Base-by-base conservation (phyloP, 2,888 invertebrate species). In the Clanis bilineata region DNA sequence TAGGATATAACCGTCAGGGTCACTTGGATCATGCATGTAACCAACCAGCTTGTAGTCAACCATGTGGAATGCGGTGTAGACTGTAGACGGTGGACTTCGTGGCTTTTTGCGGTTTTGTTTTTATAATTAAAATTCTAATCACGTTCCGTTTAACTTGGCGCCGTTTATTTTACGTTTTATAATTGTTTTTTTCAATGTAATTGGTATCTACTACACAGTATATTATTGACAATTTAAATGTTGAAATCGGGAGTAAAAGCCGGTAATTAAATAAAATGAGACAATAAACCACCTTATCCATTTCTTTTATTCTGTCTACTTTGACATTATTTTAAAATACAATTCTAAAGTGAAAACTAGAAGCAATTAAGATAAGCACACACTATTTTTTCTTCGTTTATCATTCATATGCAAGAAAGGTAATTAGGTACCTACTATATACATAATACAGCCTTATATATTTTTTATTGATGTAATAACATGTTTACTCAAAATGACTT, bases 321-420 rank as follows among this genome's bases (percentile, higher is more conserved):
- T n/a, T n/a, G 28, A 28, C 25, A 21, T 54, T 54, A 10, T 54
- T 32, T 32, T 18, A 21, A 41, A 15, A 3, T n/a, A 21, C 32
- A 18, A 21, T 57, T 57, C 12, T 32, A 21, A 1, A 59, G 22
- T 38, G 45, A 45, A 45, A 44, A 56, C 28, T 25, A 38, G 43
- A 39, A 56, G 45, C 45, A 38, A 23, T 56, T 56, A 56, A 60
- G 60, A 56, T 59, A 51, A 59, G 51, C 32, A 47, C 41, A 54
- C 12, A 39, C 43, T 15, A 43, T 18, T 39, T 23, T 25, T 28
- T 47, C n/a, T 28, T 32, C 28, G 6, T 4, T 25, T 3, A 4
- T 25, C 6, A 4, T 12, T 4, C 2, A 12, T 39, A 6, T 39
- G 12, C n/a, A n/a, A n/a, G n/a, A n/a, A n/a, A n/a, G n/a, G n/a